phyloP scores from a whole-genome alignment of 2,888 invertebrate species.

The Biston betularia region DNA sequence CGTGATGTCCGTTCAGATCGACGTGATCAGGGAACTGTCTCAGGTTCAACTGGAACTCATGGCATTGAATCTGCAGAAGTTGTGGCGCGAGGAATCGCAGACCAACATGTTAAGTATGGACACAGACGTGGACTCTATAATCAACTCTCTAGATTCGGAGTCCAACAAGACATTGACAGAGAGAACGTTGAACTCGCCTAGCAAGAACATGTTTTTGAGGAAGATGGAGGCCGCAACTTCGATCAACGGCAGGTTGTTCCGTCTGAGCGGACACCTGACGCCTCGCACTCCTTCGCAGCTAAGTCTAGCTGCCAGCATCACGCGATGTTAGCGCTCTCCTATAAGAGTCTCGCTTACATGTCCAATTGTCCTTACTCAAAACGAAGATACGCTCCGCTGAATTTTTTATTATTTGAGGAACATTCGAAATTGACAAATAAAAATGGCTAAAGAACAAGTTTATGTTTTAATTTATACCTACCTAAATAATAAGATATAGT shows the following conservation, averaged over 20 bases:
- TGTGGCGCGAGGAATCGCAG: conserved; percentile 82
- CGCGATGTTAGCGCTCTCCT: conserved; percentile 45
- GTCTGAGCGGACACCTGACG: conserved; percentile 71
- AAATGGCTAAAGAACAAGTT: conserved; percentile 17
- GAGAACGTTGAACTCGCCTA: conserved; percentile 68
- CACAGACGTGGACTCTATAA: conserved; percentile 73
- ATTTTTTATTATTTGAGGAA: background rate
- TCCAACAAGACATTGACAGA: conserved; percentile 78
- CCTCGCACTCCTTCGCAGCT: conserved; percentile 66
- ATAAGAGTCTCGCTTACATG: background rate
- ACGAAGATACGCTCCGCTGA: background rate
- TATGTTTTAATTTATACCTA: background rate
- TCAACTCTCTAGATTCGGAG: conserved; percentile 71
- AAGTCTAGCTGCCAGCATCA: conserved; percentile 58
- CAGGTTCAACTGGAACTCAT: conserved; percentile 88
- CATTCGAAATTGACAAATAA: conserved; percentile 18
- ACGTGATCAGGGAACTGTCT: conserved; percentile 86
- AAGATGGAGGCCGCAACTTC: conserved; percentile 81
- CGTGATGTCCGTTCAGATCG: conserved; percentile 83
- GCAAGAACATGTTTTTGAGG: conserved; percentile 73
- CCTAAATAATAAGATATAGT: too few species aligned
- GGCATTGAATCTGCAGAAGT: conserved; percentile 86
- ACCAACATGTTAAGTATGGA: conserved; percentile 73
- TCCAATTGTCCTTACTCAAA: background rate
- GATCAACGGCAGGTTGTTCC: conserved; percentile 72